Evolutionary conservation across 2,888 invertebrate genomes (phyloP).

Genomic region (Thera obeliscata): DNA sequence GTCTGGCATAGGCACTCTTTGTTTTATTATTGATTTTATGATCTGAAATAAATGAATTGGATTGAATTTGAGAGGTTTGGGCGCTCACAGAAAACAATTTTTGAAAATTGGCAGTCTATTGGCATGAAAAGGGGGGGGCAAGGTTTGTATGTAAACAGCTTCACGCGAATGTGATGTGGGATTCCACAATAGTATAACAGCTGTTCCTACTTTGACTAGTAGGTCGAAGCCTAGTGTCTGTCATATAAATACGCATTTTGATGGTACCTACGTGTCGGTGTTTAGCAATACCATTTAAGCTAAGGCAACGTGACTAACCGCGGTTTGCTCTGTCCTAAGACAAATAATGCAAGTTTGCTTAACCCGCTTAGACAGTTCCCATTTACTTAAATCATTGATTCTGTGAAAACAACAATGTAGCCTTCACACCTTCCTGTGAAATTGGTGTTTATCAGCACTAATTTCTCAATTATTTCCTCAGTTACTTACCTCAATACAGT

Average conservation of each 20-base stretch:
- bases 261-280: neutral
- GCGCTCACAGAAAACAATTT: no score
- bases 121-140: no score
- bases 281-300: slow-evolving; percentile 11
- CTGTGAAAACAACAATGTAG: slow-evolving; percentile 30
- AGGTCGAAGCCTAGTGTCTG: neutral
- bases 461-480: neutral
- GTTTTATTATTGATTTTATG: no score
- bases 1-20: no score
- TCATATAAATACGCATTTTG: neutral
- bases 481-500: neutral
- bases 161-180: no score
- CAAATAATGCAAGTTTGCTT: slow-evolving; percentile 59
- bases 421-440: slow-evolving; percentile 13
- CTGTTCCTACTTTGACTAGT: no score
- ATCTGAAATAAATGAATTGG: no score
- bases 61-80: no score
- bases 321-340: slow-evolving; percentile 60
- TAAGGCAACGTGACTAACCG: slow-evolving; percentile 23
- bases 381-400: slow-evolving; percentile 54
- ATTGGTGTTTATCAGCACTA: slow-evolving; percentile 5
- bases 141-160: no score
- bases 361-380: slow-evolving; percentile 61
- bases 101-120: no score
- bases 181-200: no score